These are phyloP conservation scores for Drosophila tanythrix DNA, from an alignment of 2,888 invertebrate species.

Conservation along the genomic window DNA sequence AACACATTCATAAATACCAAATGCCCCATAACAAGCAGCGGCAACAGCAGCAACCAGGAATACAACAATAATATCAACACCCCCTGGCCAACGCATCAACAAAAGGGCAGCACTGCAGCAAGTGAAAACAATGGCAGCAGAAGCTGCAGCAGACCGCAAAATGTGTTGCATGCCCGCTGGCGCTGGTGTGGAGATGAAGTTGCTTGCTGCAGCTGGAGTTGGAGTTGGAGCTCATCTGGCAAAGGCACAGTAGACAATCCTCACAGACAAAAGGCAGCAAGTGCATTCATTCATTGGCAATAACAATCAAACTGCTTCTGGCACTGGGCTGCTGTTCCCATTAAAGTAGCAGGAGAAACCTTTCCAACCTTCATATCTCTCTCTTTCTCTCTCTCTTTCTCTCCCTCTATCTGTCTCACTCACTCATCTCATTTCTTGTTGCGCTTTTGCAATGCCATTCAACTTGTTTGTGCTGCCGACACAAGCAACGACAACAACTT, in stretches of 20 bases:
- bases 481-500: constrained; percentile 26
- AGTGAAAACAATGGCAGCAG: constrained; percentile 65
- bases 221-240: constrained; percentile 27
- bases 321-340: constrained; percentile 53
- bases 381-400: background rate
- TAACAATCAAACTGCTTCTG: constrained; percentile 78
- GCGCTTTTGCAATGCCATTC: constrained; percentile 71
- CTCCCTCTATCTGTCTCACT: constrained; percentile 15
- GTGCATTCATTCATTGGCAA: constrained; percentile 81
- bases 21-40: constrained; percentile 33
- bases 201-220: constrained; percentile 19
- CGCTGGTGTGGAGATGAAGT: constrained; percentile 33
- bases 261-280: constrained; percentile 67
- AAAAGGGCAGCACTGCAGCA: constrained; percentile 53
- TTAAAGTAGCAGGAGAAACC: constrained; percentile 1
- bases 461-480: constrained; percentile 63
- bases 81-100: constrained; percentile 65
- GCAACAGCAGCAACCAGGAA: constrained; percentile 32
- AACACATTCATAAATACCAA: constrained; percentile 68
- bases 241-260: constrained; percentile 48
- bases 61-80: constrained; percentile 58
- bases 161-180: constrained; percentile 71
- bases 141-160: constrained; percentile 72
- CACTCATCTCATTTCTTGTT: constrained; percentile 56
- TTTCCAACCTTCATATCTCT: constrained; percentile 9